These are phyloP conservation scores for Cancer borealis DNA, from an alignment of 2,888 invertebrate genomes.

Conservation along the genomic window DNA sequence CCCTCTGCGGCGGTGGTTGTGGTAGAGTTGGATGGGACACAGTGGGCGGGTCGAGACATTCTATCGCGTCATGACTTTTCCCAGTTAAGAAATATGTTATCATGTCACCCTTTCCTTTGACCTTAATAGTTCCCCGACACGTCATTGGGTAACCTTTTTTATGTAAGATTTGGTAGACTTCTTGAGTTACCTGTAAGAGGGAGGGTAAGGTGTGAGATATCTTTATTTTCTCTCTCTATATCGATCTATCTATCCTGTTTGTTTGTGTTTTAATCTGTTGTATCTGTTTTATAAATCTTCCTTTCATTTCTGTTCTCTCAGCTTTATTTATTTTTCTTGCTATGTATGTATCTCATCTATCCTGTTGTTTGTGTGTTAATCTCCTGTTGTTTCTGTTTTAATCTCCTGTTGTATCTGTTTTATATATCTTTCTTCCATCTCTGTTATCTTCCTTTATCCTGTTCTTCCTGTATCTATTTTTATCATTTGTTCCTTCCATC, in stretches of 20 bases:
- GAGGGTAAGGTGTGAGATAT: not conserved
- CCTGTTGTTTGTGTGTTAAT: not conserved
- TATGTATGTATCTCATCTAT: not conserved
- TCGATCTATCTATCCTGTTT: not conserved
- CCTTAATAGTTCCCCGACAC: conserved; percentile 92
- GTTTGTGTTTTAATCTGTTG: not conserved
- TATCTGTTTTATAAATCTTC: too few relatives aligned
- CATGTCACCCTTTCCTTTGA: conserved; percentile 81
- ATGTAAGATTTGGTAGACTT: conserved; percentile 90
- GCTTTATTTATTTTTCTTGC: not conserved
- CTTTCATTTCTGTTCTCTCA: not conserved
- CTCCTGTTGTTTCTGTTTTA: not conserved
- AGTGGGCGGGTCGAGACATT: conserved; percentile 51
- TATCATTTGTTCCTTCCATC: not conserved
- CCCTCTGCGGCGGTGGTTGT: not conserved
- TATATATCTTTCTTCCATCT: not conserved
- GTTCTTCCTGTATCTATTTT: not conserved
- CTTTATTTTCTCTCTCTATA: not conserved
- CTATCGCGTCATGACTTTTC: conserved; percentile 62
- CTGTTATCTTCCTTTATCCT: not conserved
- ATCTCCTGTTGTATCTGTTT: not conserved
- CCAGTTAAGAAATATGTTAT: conserved; percentile 76
- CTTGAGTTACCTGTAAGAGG: conserved; percentile 88
- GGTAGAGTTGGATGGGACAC: not conserved
- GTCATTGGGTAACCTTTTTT: conserved; percentile 89